Conservation (phyloP, 1,140 invertebrate genomes). For the Armadillidium nasatum region DNA sequence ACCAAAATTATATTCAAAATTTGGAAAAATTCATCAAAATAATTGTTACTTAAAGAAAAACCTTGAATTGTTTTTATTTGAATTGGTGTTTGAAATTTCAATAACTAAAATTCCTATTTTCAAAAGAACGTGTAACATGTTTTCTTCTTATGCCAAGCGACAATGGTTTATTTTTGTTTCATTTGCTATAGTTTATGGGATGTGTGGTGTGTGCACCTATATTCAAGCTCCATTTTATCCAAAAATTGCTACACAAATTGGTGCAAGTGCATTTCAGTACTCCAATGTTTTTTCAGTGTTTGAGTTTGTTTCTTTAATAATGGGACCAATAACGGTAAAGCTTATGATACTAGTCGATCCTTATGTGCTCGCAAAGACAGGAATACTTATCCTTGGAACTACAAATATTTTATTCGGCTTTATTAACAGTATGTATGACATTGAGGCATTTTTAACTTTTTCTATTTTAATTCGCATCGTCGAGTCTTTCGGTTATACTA, state of each 20-base stretch:
- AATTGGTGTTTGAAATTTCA: too few species aligned
- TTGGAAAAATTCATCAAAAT: too few species aligned
- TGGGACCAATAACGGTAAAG: constrained; percentile 13
- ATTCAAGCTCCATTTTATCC: constrained; percentile 26
- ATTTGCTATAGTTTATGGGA: too few species aligned
- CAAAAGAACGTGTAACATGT: too few species aligned
- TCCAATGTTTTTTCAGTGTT: constrained; percentile 13
- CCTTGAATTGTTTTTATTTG: too few species aligned
- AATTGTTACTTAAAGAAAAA: too few species aligned
- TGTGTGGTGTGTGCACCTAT: constrained; percentile 24
- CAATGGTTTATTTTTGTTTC: too few species aligned
- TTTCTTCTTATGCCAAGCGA: too few species aligned
- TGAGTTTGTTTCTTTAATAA: constrained; percentile 13
- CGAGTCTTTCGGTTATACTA: constrained; percentile 17
- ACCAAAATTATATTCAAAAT: too few species aligned
- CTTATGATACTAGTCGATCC: constrained; percentile 2
- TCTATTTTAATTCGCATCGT: constrained; percentile 20
- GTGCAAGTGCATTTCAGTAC: constrained; percentile 16
- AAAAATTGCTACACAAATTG: not conserved
- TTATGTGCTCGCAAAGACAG: constrained; percentile 16
- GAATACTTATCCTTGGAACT: constrained; percentile 13
- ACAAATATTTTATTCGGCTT: constrained; percentile 25
- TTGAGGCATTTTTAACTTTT: not conserved
- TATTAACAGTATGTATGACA: not conserved
- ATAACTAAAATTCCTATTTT: too few species aligned